A percentile compares a stretch with the other conserved stretches of the same genome.
These are phyloP conservation scores for Macrosteles quadrilineatus DNA, from an alignment of 1,140 invertebrate species.

Conservation along the genomic window DNA sequence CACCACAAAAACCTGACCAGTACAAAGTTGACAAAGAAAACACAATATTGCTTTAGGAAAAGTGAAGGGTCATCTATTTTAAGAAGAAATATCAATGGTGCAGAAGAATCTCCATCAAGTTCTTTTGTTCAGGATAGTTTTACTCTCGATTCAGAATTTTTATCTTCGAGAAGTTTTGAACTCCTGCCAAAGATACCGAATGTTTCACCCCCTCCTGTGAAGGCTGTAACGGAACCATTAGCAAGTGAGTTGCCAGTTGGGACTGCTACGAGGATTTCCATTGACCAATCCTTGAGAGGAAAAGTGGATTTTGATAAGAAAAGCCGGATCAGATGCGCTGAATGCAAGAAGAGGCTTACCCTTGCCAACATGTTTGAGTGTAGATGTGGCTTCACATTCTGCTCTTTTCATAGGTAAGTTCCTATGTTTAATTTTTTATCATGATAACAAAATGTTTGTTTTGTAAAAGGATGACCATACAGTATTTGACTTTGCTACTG, in stretches of 20 bases:
- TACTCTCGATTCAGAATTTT: background rate
- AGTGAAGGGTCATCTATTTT: background rate
- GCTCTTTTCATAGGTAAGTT: conserved; percentile 32
- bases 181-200: background rate
- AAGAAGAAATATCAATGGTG: background rate
- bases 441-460: too few relatives aligned
- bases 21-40: conserved; percentile 1
- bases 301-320: conserved; percentile 19
- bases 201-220: background rate
- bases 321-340: conserved; percentile 32
- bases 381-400: conserved; percentile 34
- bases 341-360: conserved; percentile 33
- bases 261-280: background rate
- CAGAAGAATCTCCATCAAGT: background rate
- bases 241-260: background rate
- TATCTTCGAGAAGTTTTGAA: background rate
- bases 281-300: background rate
- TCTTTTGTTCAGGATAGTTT: too few relatives aligned
- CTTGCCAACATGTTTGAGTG: conserved; percentile 33
- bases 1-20: background rate
- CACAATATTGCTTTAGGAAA: background rate
- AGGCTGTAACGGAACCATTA: background rate
- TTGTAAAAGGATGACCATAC: too few relatives aligned
- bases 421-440: too few relatives aligned
- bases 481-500: too few relatives aligned